Percentiles rank a stretch among this genome's conserved stretches.
phyloP scores from a whole-genome alignment of 2,113 vertebrate species.

The Thymallus thymallus region DNA sequence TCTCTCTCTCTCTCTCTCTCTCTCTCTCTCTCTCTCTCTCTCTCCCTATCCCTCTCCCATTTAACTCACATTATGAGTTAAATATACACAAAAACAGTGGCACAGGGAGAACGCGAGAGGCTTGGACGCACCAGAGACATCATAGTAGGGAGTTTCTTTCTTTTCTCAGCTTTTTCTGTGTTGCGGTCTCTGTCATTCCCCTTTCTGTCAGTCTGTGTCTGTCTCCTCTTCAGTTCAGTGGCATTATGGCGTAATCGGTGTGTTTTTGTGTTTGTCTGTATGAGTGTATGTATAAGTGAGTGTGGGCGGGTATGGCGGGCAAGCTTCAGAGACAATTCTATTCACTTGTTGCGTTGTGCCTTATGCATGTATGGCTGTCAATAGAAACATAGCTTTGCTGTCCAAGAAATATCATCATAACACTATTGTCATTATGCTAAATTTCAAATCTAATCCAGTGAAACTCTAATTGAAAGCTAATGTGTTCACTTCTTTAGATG shows the following conservation, averaged over 20 bases:
- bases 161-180: slow-evolving; percentile 20
- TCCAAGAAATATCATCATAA: not conserved
- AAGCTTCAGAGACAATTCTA: not conserved
- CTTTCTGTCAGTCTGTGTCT: slow-evolving; percentile 18
- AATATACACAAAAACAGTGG: slow-evolving; percentile 56
- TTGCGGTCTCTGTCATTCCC: slow-evolving; percentile 26
- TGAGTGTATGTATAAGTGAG: slow-evolving; percentile 11
- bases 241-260: slow-evolving; percentile 17
- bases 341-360: slow-evolving; percentile 12
- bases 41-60: too few relatives aligned
- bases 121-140: slow-evolving; percentile 43
- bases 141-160: slow-evolving; percentile 45
- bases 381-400: not conserved
- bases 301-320: slow-evolving; percentile 20
- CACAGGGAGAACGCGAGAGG: slow-evolving; percentile 28
- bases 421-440: not conserved
- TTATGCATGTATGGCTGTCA: slow-evolving; percentile 1
- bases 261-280: not conserved
- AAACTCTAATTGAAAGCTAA: not conserved
- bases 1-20: slow-evolving; percentile 24
- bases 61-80: slow-evolving; percentile 60
- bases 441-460: not conserved
- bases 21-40: slow-evolving; percentile 19
- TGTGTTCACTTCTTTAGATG: not conserved
- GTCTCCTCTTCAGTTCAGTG: slow-evolving; percentile 33